These are phyloP conservation scores for Bergia sp. DNA, from an alignment of 92 coral and sea anemone genomes.

Conservation along the genomic window DNA sequence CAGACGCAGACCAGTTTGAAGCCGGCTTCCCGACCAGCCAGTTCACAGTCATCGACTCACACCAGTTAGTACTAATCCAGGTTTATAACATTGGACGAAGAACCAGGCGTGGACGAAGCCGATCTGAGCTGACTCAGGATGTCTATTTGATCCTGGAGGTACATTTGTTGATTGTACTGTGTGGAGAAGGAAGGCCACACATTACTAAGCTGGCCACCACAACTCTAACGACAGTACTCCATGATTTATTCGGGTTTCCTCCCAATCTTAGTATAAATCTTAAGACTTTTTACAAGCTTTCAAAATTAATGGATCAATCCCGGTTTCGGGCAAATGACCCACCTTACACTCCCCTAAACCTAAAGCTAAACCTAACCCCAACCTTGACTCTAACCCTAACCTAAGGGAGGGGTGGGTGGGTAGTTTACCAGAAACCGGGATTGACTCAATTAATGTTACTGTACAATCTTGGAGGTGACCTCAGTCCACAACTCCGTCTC, in stretches of 20 bases:
- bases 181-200: conserved; percentile 25
- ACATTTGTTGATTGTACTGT: conserved; percentile 36
- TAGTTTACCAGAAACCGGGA: too few species aligned
- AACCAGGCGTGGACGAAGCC: conserved; percentile 39
- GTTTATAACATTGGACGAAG: conserved; percentile 40
- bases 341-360: too few species aligned
- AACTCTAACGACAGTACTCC: neutral
- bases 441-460: too few species aligned
- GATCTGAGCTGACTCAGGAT: conserved; percentile 42
- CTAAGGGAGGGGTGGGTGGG: too few species aligned
- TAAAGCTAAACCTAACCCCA: too few species aligned
- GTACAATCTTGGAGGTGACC: too few species aligned
- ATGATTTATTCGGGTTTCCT: neutral
- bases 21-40: conserved; percentile 4
- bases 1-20: conserved; percentile 9
- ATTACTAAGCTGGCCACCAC: conserved; percentile 9
- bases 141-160: conserved; percentile 39
- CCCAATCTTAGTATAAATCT: neutral
- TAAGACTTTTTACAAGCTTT: too few species aligned
- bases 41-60: conserved; percentile 9
- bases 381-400: too few species aligned
- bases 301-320: too few species aligned
- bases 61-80: conserved; percentile 32
- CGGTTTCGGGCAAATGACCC: too few species aligned
- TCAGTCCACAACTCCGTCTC: too few species aligned